Evolutionary conservation across 2,113 vertebrate genomes (phyloP), one percentile per base, ranked within the genome.

Genomic region (Brachionichthys hirsutus): DNA sequence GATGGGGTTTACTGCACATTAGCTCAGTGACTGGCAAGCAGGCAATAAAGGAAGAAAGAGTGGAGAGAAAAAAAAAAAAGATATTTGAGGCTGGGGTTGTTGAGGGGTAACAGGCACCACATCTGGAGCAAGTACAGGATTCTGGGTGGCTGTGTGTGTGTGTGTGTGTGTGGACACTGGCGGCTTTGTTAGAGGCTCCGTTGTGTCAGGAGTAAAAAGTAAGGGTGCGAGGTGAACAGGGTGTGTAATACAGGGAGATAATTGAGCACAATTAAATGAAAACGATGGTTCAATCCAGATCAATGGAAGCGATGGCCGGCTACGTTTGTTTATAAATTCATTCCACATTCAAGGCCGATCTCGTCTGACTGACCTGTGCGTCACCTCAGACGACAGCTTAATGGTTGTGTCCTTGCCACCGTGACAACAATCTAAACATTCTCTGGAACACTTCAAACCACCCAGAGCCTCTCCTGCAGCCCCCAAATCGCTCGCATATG

Each of bases 401-500:
- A 91, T 88, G 79, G 78, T 62, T 59, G 62, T 61, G 86, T 82
- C 88, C 86, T 88, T 85, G 86, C 79, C 85, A 88, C 82, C 67
- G 85, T 82, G 88, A 89, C 78, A 85, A 85, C 82, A 87, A 89
- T 85, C 83, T 87, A 80, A 88, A 88, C 85, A 83, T 77, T 85
- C 67, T 64, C 64, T 66, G 59, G 64, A 85, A 83, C 56, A 47
- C 68, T 80, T 85, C 61, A 78, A 83, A 81, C 80, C 67, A 73
- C 69, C 77, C 55, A 72, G 66, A 83, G 68, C 41, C 70, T 80
- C 60, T 68, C 64, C 72, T 49, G 63, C 58, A 66, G 78, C 54
- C 70, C 70, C 82, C 76, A 90, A 90, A 91, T 91, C 80, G 45
- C 84, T 89, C 77, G 57, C 90, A 92, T 75, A 88, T 90, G 87